A percentile compares a stretch with the other conserved stretches of the same genome.
phyloP scores from a whole-genome alignment of 2,888 invertebrate species.

The Poecilobothrus nobilitatus region DNA sequence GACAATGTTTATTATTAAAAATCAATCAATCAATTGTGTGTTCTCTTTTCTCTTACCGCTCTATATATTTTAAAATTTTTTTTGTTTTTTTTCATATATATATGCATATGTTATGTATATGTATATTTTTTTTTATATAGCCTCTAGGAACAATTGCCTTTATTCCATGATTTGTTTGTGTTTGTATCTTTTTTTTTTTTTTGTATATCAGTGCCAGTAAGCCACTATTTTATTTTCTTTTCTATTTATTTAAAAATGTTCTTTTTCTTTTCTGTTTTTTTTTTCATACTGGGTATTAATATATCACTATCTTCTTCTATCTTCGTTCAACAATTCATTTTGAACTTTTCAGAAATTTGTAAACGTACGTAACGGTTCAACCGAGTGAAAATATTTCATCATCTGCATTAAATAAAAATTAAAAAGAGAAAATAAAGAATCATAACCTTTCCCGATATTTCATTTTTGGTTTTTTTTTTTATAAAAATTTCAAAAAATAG shows the following conservation, averaged over 20 bases:
- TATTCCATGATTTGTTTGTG: too few relatives aligned
- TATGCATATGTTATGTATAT: too few relatives aligned
- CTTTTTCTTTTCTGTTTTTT: not conserved
- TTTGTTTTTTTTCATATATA: too few relatives aligned
- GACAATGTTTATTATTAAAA: constrained; percentile 6
- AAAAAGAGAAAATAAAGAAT: not conserved
- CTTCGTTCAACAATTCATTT: not conserved
- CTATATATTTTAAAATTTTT: too few relatives aligned
- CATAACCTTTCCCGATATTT: constrained; percentile 4
- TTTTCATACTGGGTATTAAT: too few relatives aligned
- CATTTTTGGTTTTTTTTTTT: not conserved
- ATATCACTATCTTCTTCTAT: not conserved
- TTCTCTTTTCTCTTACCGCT: not conserved
- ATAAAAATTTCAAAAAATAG: not conserved
- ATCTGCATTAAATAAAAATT: not conserved
- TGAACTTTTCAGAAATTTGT: not conserved
- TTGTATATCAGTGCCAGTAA: too few relatives aligned
- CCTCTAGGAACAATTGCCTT: too few relatives aligned
- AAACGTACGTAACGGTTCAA: not conserved
- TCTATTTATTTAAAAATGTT: too few relatives aligned
- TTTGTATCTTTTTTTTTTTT: too few relatives aligned
- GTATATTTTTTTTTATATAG: too few relatives aligned
- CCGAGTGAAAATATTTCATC: not conserved
- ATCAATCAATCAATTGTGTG: constrained; percentile 6
- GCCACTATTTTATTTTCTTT: too few relatives aligned